Base-by-base conservation (phyloP, 2,113 vertebrate species). In the Tor tambroides region DNA sequence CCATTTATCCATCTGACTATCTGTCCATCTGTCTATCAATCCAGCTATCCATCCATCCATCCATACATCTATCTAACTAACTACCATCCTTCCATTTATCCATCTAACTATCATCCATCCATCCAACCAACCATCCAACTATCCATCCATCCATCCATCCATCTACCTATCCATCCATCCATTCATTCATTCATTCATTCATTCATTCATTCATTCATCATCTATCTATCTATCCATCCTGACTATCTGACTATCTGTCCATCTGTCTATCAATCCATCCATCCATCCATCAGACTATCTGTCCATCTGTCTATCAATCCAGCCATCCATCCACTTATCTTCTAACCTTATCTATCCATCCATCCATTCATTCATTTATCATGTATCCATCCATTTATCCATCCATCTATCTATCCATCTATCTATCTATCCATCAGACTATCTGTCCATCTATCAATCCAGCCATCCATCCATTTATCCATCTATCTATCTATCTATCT, bases 101-200 rank as follows among this genome's bases (percentile, higher is more conserved):
- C 0, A 28, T 9, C 54, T 15, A 54, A 14, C 5, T 6, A 19
- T 21, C n/a, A n/a, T n/a, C n/a, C 19, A 56, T 56, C 54, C 6
- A 56, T 56, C 54, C 15, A 56, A 2, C 59, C 4, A 63, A 12
- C 61, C 9, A 63, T 32, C 65, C 14, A 19, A 1, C 28, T 0
- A 2, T 30, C 2, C 5, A 17, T 32, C 28, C 4, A 69, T 30
- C 28, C 1, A 3, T 3, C 5, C 2, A 7, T 69, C 65, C 2
- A 67, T 17, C 14, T 2, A 1, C 32, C 28, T 0, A 4, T 71
- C 30, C 0, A 69, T 3, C 65, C 14, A 3, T 17, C 28, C 0
- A 4, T 69, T 15, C 2, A 21, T 8, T 6, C 0, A 9, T 1
- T 6, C 2, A 32, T 19, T 6, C 0, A 69, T 32, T 28, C 1